These are phyloP conservation scores for Indri indri DNA, from an alignment of 2,113 vertebrate species.

Conservation along the genomic window DNA sequence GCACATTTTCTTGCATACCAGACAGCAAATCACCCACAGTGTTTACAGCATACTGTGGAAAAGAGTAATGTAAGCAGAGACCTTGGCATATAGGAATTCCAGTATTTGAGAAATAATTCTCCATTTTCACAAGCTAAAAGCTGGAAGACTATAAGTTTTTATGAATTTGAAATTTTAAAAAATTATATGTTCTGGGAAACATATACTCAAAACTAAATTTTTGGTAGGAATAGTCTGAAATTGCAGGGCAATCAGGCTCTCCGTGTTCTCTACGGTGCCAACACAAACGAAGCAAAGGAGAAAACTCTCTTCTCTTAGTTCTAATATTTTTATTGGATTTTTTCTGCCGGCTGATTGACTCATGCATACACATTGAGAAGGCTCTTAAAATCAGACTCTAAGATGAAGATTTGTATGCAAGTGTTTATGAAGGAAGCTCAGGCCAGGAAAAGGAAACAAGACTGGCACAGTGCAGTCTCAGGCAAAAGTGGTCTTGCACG, in stretches of 20 bases:
- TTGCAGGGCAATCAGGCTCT: background rate
- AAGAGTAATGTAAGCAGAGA: background rate
- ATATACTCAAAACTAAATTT: background rate
- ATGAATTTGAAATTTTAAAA: constrained; percentile 15
- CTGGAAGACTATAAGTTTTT: background rate
- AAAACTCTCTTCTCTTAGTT: background rate
- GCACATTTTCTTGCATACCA: background rate
- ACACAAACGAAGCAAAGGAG: background rate
- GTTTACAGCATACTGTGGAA: background rate
- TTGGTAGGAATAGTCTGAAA: background rate
- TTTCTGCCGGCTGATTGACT: background rate
- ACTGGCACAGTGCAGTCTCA: background rate
- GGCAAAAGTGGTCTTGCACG: background rate
- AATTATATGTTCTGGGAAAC: background rate
- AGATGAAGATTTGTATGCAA: background rate
- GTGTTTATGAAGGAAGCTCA: background rate
- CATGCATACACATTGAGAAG: background rate
- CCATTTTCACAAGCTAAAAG: background rate
- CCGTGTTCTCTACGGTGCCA: constrained; percentile 36
- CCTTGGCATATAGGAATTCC: background rate
- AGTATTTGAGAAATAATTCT: background rate
- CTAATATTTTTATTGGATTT: background rate
- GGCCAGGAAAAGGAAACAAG: background rate
- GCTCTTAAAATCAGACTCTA: background rate
- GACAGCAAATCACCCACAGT: background rate